Base-by-base conservation (phyloP, 2,113 vertebrate species). In the Casuarius casuarius region DNA sequence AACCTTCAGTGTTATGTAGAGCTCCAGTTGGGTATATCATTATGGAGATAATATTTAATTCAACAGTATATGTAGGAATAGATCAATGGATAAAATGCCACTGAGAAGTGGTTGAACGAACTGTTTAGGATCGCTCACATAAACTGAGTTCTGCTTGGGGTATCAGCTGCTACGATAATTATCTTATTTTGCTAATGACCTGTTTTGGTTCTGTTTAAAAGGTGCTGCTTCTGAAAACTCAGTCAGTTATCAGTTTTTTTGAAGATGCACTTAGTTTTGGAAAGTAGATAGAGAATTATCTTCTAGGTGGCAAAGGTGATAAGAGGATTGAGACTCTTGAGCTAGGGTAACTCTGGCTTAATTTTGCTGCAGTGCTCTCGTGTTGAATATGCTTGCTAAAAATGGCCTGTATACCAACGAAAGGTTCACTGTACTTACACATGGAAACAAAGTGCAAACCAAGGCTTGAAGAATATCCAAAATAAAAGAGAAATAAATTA, bases 281-380 rank as follows among this genome's bases (percentile, higher is more conserved):
- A 51, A 75, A 68, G 48, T 22, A 18, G 9, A 21, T 65, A 66
- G 73, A 59, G 33, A 26, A 40, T 74, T 81, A 17, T 23, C 8
- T 51, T 79, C 11, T 61, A 31, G 8, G 16, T 56, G 46, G 51
- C 19, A 29, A 49, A 1, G 0, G 0, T 0, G 0, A 8, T 63
- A 38, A 66, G 78, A 66, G 42, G 21, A 20, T 68, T 28, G 35
- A 56, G 56, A 17, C 6, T 49, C 13, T n/a, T n/a, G 21, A 19
- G 33, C 59, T 76, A 18, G 38, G 23, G 28, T 73, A 35, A 46
- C 7, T 77, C 9, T 1, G 3, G 2, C 54, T 65, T 59, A 33
- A 40, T 79, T 92, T 76, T 75, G 7, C 10, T 33, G 7, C 46
- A 23, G 35, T 74, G 19, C 26, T 90, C 89, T 75, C 1, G 1